Evolutionary conservation across 2,113 vertebrate species (phyloP), one percentile per base, ranked within the genome.

Genomic region (Aegotheles bennettii): DNA sequence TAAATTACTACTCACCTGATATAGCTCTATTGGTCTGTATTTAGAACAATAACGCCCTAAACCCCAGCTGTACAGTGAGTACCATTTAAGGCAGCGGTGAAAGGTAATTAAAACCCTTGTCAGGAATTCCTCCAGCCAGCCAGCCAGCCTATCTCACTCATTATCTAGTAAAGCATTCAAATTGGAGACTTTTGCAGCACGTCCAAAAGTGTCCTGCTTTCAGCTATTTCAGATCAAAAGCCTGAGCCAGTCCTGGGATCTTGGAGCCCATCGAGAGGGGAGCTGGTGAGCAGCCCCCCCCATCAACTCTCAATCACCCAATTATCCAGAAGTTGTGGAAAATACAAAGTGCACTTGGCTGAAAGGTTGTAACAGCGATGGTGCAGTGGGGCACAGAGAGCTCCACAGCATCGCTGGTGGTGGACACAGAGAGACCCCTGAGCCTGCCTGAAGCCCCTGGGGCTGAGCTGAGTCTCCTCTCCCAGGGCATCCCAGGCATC

Each of bases 1-100:
- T 92, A 65, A 87, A 82, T 73, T 84, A n/a, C 43, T 25, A 15
- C 82, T 90, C 93, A 95, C 61, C 91, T 93, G 79, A 93, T 29
- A 40, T 3, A 26, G 89, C 88, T 60, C 92, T 68, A 17, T 48
- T 70, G 75, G 64, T 56, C 87, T 90, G 74, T 25, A 71, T 50
- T 94, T 68, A 42, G 74, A 88, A 89, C 29, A 93, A 94, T 11
- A 84, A 92, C 31, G 71, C 35, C 74, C 40, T 23, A 17, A 29
- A 82, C 51, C 33, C 40, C 75, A 38, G 57, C 47, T 23, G 63
- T 36, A 75, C 67, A 70, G 56, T 3, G 1, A 56, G 74, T 4
- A 51, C 75, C 68, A 77, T 83, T 95, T 90, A 88, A 93, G 85
- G 90, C 71, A 92, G 60, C 7, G 50, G 59, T 4, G 68, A 90